Evolutionary conservation across 2,888 invertebrate species (phyloP).

Genomic region (Erynnis tages): DNA sequence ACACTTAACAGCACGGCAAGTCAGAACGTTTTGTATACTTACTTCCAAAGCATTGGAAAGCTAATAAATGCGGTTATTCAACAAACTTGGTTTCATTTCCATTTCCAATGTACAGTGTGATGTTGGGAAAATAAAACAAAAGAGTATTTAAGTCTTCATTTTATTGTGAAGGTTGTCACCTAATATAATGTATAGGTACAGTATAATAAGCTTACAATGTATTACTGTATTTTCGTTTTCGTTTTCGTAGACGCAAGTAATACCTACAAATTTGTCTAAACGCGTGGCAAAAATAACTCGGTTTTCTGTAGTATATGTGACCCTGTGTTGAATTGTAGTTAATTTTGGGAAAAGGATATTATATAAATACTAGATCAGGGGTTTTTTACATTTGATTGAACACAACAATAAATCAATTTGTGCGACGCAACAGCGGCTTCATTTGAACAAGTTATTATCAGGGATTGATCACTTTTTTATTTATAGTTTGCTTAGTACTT

Average conservation of each 20-base stretch:
- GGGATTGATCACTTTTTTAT: too few relatives aligned
- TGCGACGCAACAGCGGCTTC: neutral
- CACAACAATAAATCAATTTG: constrained; percentile 3
- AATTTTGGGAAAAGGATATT: too few relatives aligned
- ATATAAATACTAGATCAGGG: too few relatives aligned
- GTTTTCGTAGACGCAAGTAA: constrained; percentile 35
- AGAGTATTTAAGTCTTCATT: constrained; percentile 72
- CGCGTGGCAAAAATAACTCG: constrained; percentile 16
- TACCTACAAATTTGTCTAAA: constrained; percentile 30
- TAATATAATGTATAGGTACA: constrained; percentile 71
- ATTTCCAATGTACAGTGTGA: too few relatives aligned
- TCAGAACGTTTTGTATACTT: too few relatives aligned
- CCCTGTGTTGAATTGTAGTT: too few relatives aligned
- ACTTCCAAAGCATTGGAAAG: too few relatives aligned
- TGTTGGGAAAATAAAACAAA: constrained; percentile 51
- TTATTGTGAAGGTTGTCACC: constrained; percentile 78
- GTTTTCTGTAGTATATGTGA: neutral
- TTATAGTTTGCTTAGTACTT: too few relatives aligned
- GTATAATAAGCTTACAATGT: constrained; percentile 73
- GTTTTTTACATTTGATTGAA: too few relatives aligned
- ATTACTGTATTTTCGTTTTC: constrained; percentile 64
- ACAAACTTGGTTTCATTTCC: too few relatives aligned
- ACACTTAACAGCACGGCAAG: too few relatives aligned
- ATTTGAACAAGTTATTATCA: neutral
- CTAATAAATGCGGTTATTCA: too few relatives aligned